These are phyloP conservation scores for Rhagoletis zephyria DNA, from an alignment of 1,140 invertebrate species.

Conservation along the genomic window DNA sequence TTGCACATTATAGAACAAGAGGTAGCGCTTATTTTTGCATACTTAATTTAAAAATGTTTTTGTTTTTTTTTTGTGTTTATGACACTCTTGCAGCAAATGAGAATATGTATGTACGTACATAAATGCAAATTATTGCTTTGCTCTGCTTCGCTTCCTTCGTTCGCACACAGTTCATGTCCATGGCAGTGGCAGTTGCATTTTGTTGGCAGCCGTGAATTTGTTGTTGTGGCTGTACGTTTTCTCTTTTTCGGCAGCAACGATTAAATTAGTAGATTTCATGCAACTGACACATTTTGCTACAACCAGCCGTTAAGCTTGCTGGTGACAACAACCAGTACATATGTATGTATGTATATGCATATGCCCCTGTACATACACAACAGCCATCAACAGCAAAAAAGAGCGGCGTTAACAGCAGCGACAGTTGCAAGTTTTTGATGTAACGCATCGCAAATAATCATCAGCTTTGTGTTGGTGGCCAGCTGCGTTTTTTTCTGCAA, in stretches of 20 bases:
- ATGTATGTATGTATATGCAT: too few species aligned
- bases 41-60: too few species aligned
- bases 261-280: conserved; percentile 29
- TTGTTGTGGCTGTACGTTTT: conserved; percentile 30
- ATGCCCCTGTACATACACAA: too few species aligned
- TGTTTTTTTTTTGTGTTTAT: too few species aligned
- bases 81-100: not conserved
- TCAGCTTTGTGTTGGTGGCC: not conserved
- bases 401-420: not conserved
- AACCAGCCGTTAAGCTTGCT: not conserved
- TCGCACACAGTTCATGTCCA: not conserved
- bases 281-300: conserved; percentile 31
- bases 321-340: not conserved
- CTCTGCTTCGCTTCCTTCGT: not conserved
- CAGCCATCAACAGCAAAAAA: not conserved
- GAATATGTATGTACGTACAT: not conserved
- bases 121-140: conserved; percentile 21
- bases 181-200: not conserved
- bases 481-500: not conserved
- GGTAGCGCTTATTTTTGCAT: too few species aligned
- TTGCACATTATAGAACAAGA: too few species aligned
- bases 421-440: not conserved
- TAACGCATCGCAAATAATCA: too few species aligned
- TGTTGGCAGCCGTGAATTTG: not conserved
- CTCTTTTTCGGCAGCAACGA: conserved; percentile 6